Percentiles rank a stretch among this genome's conserved stretches.
Evolutionary conservation across 1,140 invertebrate species (phyloP).

Genomic region (Panagrolaimus sp.): DNA sequence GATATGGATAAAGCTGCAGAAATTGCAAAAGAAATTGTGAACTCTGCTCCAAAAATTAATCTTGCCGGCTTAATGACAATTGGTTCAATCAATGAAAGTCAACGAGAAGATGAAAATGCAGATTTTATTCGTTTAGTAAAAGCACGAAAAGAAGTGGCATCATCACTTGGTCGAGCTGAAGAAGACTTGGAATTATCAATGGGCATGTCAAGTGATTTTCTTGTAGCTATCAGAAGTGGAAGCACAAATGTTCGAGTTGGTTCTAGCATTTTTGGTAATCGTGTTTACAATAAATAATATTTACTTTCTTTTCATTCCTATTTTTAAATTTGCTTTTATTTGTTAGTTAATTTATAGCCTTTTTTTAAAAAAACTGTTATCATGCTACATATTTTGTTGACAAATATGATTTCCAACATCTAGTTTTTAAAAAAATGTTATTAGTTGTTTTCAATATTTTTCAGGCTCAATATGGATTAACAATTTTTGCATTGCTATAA

Average conservation of each 20-base stretch:
- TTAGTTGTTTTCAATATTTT: too few relatives aligned
- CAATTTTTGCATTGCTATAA: too few relatives aligned
- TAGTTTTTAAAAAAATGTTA: too few relatives aligned
- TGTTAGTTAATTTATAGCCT: too few relatives aligned
- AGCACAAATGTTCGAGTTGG: conserved; percentile 90
- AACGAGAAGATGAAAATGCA: conserved; percentile 33
- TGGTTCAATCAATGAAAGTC: conserved; percentile 72
- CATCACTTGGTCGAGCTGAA: conserved; percentile 13
- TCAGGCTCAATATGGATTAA: too few relatives aligned
- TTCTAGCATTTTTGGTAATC: conserved; percentile 81
- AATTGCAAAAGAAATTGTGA: conserved; percentile 71
- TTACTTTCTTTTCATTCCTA: too few relatives aligned
- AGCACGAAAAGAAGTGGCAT: conserved; percentile 27
- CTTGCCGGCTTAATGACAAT: conserved; percentile 87
- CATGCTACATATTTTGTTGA: too few relatives aligned
- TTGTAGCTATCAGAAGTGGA: conserved; percentile 84
- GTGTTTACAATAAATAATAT: conserved; percentile 57
- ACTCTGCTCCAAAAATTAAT: conserved; percentile 71
- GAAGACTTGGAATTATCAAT: conserved; percentile 78
- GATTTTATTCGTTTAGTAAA: conserved; percentile 46
- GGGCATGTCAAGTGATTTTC: conserved; percentile 96
- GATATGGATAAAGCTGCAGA: conserved; percentile 64
- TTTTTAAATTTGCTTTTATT: too few relatives aligned
- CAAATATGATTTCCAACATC: too few relatives aligned
- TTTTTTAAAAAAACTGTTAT: not conserved